These are phyloP conservation scores for Phaethon lepturus DNA, from an alignment of 2,113 vertebrate genomes.

Conservation along the genomic window DNA sequence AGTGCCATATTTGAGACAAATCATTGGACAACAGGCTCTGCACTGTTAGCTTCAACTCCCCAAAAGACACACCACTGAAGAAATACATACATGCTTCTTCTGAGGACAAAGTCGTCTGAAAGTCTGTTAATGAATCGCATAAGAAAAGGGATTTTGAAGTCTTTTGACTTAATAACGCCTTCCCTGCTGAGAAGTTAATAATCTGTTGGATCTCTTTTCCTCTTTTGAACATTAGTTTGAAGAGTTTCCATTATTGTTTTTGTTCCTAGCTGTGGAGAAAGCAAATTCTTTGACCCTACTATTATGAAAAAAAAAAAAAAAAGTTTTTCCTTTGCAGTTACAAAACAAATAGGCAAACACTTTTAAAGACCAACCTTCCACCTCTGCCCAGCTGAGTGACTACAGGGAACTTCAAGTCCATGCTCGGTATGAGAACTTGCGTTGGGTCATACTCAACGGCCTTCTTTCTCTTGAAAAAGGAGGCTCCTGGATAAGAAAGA, in stretches of 20 bases:
- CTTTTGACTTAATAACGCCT: constrained; percentile 30
- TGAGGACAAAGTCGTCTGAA: constrained; percentile 11
- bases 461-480: not conserved
- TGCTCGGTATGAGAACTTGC: not conserved
- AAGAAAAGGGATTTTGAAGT: constrained; percentile 27
- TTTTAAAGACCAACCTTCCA: not conserved
- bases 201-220: constrained; percentile 39
- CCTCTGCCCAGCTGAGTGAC: not conserved
- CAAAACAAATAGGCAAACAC: not conserved
- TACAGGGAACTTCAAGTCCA: not conserved
- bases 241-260: constrained; percentile 58
- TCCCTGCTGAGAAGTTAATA: constrained; percentile 63
- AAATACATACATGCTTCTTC: not conserved
- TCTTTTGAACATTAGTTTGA: constrained; percentile 58
- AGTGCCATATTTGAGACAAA: constrained; percentile 21
- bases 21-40: constrained; percentile 39
- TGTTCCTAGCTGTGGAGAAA: constrained; percentile 37
- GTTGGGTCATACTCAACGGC: not conserved
- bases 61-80: not conserved
- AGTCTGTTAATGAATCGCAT: constrained; percentile 40
- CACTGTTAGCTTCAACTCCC: not conserved
- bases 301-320: not conserved
- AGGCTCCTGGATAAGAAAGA: not conserved
- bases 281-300: constrained; percentile 31
- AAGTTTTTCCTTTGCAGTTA: not conserved